Conservation (phyloP, 2,113 vertebrate species). For the Dasyurus viverrinus region DNA sequence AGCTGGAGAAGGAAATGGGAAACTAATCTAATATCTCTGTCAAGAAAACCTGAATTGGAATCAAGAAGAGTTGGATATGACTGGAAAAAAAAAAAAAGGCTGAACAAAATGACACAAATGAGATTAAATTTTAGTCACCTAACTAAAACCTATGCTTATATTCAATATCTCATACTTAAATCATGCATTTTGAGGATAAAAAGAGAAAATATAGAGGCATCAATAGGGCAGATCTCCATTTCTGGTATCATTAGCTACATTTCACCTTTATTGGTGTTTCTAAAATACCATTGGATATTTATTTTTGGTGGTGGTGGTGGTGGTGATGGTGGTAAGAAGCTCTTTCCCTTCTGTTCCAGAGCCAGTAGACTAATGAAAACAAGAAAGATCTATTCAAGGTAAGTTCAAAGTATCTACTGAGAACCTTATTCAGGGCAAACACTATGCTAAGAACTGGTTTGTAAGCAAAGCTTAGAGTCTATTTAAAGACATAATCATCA, state of each 20-base stretch:
- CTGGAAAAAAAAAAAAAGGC: no score
- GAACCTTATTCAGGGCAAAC: neutral
- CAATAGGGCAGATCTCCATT: neutral
- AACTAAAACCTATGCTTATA: neutral
- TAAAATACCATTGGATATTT: neutral
- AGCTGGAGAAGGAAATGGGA: no score
- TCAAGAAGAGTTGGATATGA: no score
- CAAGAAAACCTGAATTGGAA: no score
- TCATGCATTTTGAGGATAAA: neutral
- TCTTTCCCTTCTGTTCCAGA: neutral
- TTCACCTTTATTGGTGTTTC: neutral
- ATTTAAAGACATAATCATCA: neutral
- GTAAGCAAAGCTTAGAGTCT: neutral
- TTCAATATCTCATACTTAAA: neutral
- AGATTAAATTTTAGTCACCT: neutral
- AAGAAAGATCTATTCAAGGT: neutral
- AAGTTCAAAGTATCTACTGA: neutral
- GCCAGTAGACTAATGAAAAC: neutral
- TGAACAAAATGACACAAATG: neutral
- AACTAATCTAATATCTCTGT: no score
- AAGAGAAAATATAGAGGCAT: neutral
- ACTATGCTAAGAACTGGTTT: neutral
- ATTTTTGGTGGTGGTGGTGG: neutral
- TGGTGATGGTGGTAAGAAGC: neutral
- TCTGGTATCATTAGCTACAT: neutral